phyloP scores from a whole-genome alignment of 2,113 vertebrate genomes.

The Trichomycterus rosablanca region DNA sequence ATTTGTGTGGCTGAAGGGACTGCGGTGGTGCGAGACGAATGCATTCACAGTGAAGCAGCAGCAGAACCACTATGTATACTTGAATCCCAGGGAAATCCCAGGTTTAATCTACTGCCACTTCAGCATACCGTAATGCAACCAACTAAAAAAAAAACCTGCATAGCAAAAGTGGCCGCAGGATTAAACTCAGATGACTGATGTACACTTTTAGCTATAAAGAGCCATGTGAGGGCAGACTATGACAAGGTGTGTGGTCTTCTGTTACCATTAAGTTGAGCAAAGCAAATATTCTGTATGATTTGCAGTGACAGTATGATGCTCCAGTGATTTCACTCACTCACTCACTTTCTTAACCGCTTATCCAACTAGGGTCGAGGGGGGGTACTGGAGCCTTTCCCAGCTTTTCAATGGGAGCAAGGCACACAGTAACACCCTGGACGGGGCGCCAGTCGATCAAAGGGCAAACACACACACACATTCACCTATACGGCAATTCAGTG shows the following conservation, averaged over 20 bases:
- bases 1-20: neutral
- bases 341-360: too few species aligned
- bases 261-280: neutral
- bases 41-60: conserved; percentile 3
- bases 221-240: neutral
- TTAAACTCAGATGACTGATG: conserved; percentile 6
- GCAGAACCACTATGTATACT: conserved; percentile 20
- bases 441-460: too few species aligned
- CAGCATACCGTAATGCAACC: conserved; percentile 12
- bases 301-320: too few species aligned
- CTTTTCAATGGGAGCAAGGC: too few species aligned
- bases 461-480: too few species aligned
- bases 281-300: too few species aligned
- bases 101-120: conserved; percentile 26
- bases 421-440: too few species aligned
- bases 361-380: too few species aligned
- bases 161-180: conserved; percentile 5
- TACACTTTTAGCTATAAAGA: neutral
- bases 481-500: too few species aligned
- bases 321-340: too few species aligned
- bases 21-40: conserved; percentile 8
- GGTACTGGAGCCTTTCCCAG: too few species aligned
- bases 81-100: conserved; percentile 17
- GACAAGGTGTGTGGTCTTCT: neutral
- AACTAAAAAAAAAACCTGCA: conserved; percentile 10